Evolutionary conservation across 2,888 invertebrate genomes (phyloP), one percentile per base, ranked within the genome.

Genomic region (Pheosia gnoma): DNA sequence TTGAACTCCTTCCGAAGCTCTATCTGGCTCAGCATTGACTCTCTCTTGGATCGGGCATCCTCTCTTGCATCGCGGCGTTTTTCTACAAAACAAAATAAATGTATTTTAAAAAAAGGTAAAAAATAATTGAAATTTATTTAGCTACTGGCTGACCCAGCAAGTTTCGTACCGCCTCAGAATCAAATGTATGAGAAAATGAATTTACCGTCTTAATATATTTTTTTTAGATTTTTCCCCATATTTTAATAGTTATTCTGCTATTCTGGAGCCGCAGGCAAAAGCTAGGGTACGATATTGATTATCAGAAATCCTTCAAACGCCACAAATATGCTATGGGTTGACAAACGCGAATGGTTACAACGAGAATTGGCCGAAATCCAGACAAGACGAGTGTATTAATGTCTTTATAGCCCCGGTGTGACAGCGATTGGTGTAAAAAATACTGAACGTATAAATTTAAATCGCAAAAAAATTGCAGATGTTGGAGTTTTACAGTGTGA

Each of bases 1-100:
- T 94, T 95, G 3, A 95, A 81, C 51, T 93, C 84, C 11, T 85
- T 85, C 52, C 83, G 75, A 11, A 95, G 82, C 1, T 95, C 91
- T 0, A 93, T 89, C 25, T 93, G 90, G 0, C 88, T 88, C 39
- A 95, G 78, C 76, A 95, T 84, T 57, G 95, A 78, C 39, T 95
- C 94, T 59, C 95, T 84, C 71, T 94, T 94, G 25, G 82, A 74
- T 54, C 91, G 80, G 0, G 91, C 90, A 4, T 84, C 84, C n/a
- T 83, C 76, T 64, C 80, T 81, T 0, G 91, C 86, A 0, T 84
- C 81, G 0, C 81, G 82, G 4, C 90, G 85, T 72, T 81, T 89
- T 73, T 88, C 89, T 93, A 81, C 3, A 81, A 74, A 55, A 38
- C 9, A 11, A n/a, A 47, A 47, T 5, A 47, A n/a, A 9, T 9